These are phyloP conservation scores for Catajapyx aquilonaris DNA, from an alignment of 1,140 invertebrate genomes.

Conservation along the genomic window DNA sequence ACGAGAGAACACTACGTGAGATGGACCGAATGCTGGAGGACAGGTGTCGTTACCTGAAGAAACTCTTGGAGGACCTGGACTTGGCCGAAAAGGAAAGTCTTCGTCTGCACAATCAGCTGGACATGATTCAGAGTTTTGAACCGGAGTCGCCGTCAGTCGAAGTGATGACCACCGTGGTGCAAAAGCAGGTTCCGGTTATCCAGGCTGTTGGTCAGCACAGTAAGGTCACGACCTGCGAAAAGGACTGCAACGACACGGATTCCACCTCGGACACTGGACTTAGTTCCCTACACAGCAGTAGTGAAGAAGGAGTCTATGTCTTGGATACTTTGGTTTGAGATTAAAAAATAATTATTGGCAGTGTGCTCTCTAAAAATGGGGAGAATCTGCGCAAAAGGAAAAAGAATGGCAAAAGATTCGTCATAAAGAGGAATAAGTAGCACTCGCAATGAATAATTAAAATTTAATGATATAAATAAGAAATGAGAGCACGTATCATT, in stretches of 20 bases:
- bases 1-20: slow-evolving; percentile 34
- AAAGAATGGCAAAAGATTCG: no score
- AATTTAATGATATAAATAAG: no score
- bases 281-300: slow-evolving; percentile 29
- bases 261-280: slow-evolving; percentile 33
- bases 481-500: no score
- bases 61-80: slow-evolving; percentile 36
- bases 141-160: neutral
- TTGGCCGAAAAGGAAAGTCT: slow-evolving; percentile 30
- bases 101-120: neutral
- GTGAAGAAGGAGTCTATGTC: slow-evolving; percentile 21
- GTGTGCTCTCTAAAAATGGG: no score
- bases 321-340: slow-evolving; percentile 27
- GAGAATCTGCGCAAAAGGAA: no score
- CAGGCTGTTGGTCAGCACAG: neutral
- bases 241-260: slow-evolving; percentile 20
- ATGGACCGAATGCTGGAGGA: slow-evolving; percentile 36
- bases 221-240: neutral
- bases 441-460: no score
- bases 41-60: slow-evolving; percentile 35
- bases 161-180: neutral
- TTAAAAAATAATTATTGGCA: no score
- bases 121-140: neutral
- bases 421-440: no score
- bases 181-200: neutral